A percentile compares a stretch with the other conserved stretches of the same genome.
phyloP scores from a whole-genome alignment of 2,113 vertebrate species.

The Saccopteryx bilineata region DNA sequence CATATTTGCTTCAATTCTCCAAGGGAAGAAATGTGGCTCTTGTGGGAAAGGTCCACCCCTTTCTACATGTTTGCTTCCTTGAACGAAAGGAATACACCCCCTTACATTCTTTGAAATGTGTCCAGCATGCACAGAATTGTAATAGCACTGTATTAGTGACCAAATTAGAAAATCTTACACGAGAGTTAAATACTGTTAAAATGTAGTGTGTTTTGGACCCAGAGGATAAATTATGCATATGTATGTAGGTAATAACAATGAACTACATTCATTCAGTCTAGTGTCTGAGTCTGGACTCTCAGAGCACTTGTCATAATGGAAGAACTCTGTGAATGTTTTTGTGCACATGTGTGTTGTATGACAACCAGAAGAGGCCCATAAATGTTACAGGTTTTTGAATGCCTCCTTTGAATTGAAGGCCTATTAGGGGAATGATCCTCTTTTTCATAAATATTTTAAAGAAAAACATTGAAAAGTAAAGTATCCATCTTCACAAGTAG shows the following conservation, averaged over 20 bases:
- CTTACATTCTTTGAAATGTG: conserved; percentile 84
- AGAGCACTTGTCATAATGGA: background rate
- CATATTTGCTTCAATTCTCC: conserved; percentile 82
- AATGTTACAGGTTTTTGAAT: background rate
- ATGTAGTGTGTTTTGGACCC: conserved; percentile 60
- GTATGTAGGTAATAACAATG: background rate
- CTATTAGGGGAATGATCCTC: background rate
- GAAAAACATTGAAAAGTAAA: conserved; percentile 26
- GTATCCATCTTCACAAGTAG: background rate
- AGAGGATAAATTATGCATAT: conserved; percentile 28
- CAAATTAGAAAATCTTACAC: conserved; percentile 64
- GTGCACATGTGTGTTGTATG: background rate
- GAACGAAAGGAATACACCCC: conserved; percentile 71
- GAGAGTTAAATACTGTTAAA: background rate
- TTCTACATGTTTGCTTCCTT: conserved; percentile 81
- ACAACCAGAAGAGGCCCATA: conserved; percentile 22
- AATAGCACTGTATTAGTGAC: conserved; percentile 55
- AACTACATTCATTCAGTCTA: background rate
- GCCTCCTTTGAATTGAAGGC: conserved; percentile 24
- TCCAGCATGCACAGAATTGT: conserved; percentile 76
- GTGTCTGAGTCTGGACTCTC: background rate
- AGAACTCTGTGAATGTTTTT: conserved; percentile 10
- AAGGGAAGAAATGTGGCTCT: conserved; percentile 80
- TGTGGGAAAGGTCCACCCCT: conserved; percentile 83
- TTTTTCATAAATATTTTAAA: conserved; percentile 26